Conservation (phyloP, 2,113 vertebrate species). For the Climacteris rufus region DNA sequence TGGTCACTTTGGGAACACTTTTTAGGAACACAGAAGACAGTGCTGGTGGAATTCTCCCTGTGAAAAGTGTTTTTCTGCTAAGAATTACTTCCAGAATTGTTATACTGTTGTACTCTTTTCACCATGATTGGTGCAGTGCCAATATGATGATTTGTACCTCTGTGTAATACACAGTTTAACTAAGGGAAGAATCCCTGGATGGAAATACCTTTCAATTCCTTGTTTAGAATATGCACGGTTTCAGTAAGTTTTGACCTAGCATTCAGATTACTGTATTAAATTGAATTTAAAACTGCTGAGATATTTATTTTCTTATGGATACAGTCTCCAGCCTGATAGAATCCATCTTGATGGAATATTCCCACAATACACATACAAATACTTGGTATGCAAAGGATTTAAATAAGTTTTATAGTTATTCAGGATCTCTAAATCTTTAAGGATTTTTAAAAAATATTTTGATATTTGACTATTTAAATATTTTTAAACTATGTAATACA, state of each 20-base stretch:
- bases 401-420: neutral
- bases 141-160: neutral
- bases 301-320: neutral
- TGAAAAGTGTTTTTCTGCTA: neutral
- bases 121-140: neutral
- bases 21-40: too few species aligned
- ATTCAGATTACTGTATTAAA: neutral
- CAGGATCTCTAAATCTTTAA: neutral
- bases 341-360: neutral
- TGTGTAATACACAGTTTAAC: neutral
- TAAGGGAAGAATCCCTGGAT: neutral
- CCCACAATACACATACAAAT: neutral
- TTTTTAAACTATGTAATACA: neutral
- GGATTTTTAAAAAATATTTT: neutral
- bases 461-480: neutral
- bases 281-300: neutral
- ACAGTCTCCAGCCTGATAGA: neutral
- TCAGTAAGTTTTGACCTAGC: neutral
- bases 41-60: neutral
- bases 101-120: neutral
- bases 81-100: neutral
- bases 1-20: neutral
- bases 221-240: neutral
- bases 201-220: neutral
- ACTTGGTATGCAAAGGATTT: neutral